Conservation (phyloP, 2,888 invertebrate species). For the Heliconius cydno region DNA sequence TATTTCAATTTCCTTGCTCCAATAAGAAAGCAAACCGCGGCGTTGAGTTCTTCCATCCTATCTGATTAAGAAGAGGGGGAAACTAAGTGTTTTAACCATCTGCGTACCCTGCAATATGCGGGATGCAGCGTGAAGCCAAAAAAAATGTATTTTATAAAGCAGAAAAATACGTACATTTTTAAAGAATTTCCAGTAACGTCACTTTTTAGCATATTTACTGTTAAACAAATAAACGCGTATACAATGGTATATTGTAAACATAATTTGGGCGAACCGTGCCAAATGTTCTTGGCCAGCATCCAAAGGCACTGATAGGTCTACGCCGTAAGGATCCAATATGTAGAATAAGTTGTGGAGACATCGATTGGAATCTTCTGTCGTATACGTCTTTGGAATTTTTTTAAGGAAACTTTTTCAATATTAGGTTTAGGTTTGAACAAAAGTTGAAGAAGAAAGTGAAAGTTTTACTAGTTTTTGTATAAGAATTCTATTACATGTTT, state of each 20-base stretch:
- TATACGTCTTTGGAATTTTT: background rate
- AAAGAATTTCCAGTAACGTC: constrained; percentile 12
- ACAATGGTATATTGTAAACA: constrained; percentile 59
- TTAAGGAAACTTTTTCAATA: constrained; percentile 7
- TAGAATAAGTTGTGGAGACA: constrained; percentile 26
- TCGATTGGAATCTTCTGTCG: constrained; percentile 26
- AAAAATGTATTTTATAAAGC: background rate
- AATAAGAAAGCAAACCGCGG: no score
- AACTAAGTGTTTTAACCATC: no score
- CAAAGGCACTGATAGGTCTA: constrained; percentile 52
- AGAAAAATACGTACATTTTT: background rate
- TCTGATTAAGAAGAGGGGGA: no score
- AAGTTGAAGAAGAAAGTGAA: background rate
- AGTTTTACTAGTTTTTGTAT: background rate
- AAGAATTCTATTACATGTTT: background rate
- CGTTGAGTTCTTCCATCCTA: no score
- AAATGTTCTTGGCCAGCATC: constrained; percentile 67
- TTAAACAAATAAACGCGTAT: constrained; percentile 39
- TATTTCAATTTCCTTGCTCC: no score
- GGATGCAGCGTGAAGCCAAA: no score
- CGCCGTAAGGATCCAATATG: constrained; percentile 42
- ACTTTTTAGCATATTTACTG: constrained; percentile 39
- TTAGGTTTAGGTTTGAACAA: background rate
- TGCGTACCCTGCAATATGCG: no score
- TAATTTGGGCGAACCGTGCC: constrained; percentile 67